phyloP scores from a whole-genome alignment of 2,888 invertebrate species.

The Margaritifera margaritifera region DNA sequence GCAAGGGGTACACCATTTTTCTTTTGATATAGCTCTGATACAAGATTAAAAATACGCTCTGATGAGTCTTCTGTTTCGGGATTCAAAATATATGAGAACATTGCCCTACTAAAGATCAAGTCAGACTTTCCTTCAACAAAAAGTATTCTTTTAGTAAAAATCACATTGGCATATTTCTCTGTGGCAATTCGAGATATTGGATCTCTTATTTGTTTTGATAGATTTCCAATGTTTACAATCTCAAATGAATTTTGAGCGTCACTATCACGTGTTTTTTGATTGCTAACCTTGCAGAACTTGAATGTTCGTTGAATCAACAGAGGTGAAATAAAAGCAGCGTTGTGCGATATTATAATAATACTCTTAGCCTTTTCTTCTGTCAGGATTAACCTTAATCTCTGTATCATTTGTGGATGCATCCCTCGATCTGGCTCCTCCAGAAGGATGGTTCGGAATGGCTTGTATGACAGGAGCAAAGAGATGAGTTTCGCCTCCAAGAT shows the following conservation, averaged over 20 bases:
- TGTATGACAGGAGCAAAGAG: conserved; percentile 5
- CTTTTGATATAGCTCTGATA: no score
- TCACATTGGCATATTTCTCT: background rate
- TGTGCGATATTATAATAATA: conserved; percentile 5
- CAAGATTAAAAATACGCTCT: no score
- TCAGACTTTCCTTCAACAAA: conserved; percentile 11
- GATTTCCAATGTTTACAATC: background rate
- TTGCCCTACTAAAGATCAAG: conserved; percentile 2
- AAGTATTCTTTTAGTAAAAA: conserved; percentile 5
- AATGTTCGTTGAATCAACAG: background rate
- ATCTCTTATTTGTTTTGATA: background rate
- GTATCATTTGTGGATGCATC: conserved; percentile 17
- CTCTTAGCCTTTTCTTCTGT: background rate
- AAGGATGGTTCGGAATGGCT: conserved; percentile 7
- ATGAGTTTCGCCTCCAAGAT: conserved; percentile 8
- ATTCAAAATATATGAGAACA: background rate
- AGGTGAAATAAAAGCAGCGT: conserved; percentile 1
- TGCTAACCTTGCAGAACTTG: background rate
- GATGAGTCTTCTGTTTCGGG: no score
- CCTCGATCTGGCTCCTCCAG: conserved; percentile 15
- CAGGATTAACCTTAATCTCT: conserved; percentile 4
- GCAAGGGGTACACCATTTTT: no score
- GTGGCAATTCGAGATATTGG: conserved; percentile 1
- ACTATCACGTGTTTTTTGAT: background rate
- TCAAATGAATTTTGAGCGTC: background rate